These are phyloP conservation scores for Sebastes hubbsi DNA, from an alignment of 2,797 vertebrate species.

Conservation along the genomic window DNA sequence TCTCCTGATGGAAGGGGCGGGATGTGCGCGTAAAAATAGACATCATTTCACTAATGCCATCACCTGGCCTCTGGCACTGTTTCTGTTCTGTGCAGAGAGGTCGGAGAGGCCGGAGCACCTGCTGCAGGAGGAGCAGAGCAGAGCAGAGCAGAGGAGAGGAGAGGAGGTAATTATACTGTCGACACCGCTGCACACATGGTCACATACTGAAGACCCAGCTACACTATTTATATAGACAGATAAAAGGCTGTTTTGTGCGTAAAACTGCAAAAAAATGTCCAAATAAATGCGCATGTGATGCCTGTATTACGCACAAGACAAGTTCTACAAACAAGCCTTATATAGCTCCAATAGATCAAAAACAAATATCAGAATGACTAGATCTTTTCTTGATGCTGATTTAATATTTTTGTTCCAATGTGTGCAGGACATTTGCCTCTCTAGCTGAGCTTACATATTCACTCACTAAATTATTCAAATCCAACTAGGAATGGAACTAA, in stretches of 20 bases:
- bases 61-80: slow-evolving; percentile 66
- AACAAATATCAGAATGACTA: too few species aligned
- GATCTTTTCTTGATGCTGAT: too few species aligned
- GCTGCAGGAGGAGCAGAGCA: slow-evolving; percentile 53
- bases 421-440: too few species aligned
- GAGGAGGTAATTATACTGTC: slow-evolving; percentile 40
- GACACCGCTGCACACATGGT: slow-evolving; percentile 10
- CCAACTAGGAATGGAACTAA: too few species aligned
- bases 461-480: too few species aligned
- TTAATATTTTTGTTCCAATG: too few species aligned
- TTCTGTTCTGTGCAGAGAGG: slow-evolving; percentile 42
- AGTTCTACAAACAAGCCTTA: slow-evolving; percentile 13
- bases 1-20: slow-evolving; percentile 35
- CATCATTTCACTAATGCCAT: slow-evolving; percentile 65
- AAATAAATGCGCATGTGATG: slow-evolving; percentile 6
- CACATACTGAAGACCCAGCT: not conserved
- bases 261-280: slow-evolving; percentile 31
- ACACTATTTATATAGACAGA: slow-evolving; percentile 5
- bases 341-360: too few species aligned
- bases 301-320: slow-evolving; percentile 37
- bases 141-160: not conserved
- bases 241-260: not conserved
- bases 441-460: too few species aligned
- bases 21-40: slow-evolving; percentile 61
- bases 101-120: slow-evolving; percentile 61